These are phyloP conservation scores for Cheirogaleus major DNA, from an alignment of 2,797 vertebrate species.

Conservation along the genomic window DNA sequence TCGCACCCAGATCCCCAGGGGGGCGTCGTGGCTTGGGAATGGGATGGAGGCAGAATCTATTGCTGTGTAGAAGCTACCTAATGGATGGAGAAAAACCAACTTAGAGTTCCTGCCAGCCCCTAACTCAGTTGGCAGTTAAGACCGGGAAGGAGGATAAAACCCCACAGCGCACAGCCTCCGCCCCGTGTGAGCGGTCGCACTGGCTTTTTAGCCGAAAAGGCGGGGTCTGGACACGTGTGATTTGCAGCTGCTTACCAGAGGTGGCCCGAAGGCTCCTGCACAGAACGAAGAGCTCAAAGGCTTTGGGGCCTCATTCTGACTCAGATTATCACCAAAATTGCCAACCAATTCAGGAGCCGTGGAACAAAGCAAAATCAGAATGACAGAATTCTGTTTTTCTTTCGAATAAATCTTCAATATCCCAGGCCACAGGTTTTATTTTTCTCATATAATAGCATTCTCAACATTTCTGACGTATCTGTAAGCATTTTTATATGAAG, in stretches of 20 bases:
- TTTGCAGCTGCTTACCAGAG: background rate
- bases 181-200: background rate
- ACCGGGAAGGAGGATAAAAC: background rate
- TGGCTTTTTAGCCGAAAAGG: background rate
- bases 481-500: background rate
- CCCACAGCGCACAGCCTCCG: background rate
- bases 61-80: background rate
- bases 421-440: background rate
- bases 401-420: background rate
- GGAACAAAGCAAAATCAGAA: background rate
- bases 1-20: background rate
- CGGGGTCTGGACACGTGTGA: background rate
- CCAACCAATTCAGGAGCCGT: background rate
- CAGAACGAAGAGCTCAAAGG: slow-evolving; percentile 55
- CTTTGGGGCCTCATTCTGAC: background rate
- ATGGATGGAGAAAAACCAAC: background rate
- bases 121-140: background rate
- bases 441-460: background rate
- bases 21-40: background rate
- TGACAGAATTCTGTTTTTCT: background rate
- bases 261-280: background rate
- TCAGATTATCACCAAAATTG: background rate
- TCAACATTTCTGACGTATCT: background rate
- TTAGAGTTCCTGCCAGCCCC: background rate
- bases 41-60: too few relatives aligned